Evolutionary conservation across 2,797 vertebrate genomes (phyloP).

Genomic region (Artibeus jamaicensis): DNA sequence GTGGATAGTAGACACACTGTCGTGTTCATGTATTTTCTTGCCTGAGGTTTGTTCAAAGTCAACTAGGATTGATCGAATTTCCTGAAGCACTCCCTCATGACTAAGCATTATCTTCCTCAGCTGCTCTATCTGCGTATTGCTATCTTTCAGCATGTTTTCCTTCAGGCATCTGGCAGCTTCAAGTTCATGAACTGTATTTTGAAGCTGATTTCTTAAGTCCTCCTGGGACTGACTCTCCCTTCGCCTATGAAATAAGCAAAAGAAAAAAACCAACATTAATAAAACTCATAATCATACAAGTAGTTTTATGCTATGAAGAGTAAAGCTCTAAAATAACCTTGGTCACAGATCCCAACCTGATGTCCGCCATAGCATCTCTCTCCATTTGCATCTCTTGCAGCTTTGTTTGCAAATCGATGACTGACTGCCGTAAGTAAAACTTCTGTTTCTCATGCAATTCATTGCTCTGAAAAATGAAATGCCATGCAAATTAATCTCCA

Average conservation of each 20-base stretch:
- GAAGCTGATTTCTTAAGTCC: conserved; percentile 83
- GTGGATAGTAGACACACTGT: conserved; percentile 46
- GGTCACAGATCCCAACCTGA: conserved; percentile 80
- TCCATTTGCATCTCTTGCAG: conserved; percentile 84
- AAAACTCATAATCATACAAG: neutral
- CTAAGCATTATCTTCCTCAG: conserved; percentile 82
- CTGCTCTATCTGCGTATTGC: conserved; percentile 76
- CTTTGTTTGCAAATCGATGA: conserved; percentile 83
- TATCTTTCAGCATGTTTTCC: conserved; percentile 84
- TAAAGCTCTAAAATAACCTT: neutral
- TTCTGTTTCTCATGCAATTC: conserved; percentile 81
- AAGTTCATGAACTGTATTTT: conserved; percentile 82
- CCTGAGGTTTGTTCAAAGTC: conserved; percentile 75
- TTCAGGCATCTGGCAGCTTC: conserved; percentile 83
- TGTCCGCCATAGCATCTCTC: conserved; percentile 81
- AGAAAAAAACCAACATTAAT: conserved; percentile 15
- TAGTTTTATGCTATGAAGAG: neutral
- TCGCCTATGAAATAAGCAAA: conserved; percentile 76
- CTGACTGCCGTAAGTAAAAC: conserved; percentile 73
- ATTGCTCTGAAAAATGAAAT: conserved; percentile 74
- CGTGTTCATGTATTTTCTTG: conserved; percentile 58
- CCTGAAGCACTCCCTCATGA: conserved; percentile 80
- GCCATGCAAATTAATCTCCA: conserved; percentile 34
- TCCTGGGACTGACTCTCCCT: conserved; percentile 83
- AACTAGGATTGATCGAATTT: conserved; percentile 77